Base-by-base conservation (phyloP, 2,113 vertebrate genomes). In the Xenopus borealis region DNA sequence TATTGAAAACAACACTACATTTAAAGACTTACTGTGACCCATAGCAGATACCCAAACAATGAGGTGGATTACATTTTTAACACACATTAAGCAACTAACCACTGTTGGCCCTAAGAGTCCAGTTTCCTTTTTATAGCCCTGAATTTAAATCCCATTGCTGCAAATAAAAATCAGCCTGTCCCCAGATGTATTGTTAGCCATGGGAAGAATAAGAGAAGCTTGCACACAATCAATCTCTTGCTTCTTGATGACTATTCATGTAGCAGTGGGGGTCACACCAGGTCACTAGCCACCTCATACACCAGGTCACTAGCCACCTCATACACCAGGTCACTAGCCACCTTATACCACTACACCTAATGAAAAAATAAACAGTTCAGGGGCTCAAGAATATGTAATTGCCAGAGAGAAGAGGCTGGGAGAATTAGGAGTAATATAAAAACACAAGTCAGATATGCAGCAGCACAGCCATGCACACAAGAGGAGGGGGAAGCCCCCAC, bases 351-450 rank as follows among this genome's bases (percentile, higher is more conserved):
- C n/a, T n/a, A n/a, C n/a, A n/a, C n/a, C n/a, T n/a, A n/a, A n/a
- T n/a, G n/a, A n/a, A n/a, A n/a, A n/a, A n/a, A n/a, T n/a, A 61
- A 14, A 33, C 7, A 14, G 2, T 2, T 3, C 14, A n/a, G 3
- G 13, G 14, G 16, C 14, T 55, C 17, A 7, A 14, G 44, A 16
- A 13, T 16, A 50, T 40, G 55, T 67, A 40, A 61, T 61, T 10
- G 63, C 40, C 23, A 40, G 33, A 9, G 65, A 58, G 33, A 57
- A 19, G 33, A 18, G 65, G 58, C 53, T 57, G 53, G 53, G 10
- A 27, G 59, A 61, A 79, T 73, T 66, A 19, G 45, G 52, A 11
- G 45, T 67, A 57, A 62, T 52, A 23, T 66, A 72, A 47, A 69
- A 64, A 59, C 52, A 74, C 69, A 75, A 9, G 17, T 55, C 23